Base-by-base conservation (phyloP, 1,140 invertebrate genomes). In the Sitophilus oryzae region DNA sequence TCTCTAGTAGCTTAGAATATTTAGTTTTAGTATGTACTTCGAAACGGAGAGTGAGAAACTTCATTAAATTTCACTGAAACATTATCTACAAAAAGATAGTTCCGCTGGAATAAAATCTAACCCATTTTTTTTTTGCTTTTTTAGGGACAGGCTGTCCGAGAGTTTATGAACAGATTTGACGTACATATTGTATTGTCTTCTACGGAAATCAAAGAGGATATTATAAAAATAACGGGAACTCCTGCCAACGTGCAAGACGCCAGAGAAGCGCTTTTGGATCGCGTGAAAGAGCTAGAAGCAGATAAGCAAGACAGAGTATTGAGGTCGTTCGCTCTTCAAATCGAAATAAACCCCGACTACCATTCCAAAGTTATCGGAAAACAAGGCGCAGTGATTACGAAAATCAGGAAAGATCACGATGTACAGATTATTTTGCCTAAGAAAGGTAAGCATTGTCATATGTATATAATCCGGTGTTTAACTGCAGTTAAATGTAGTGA, bases 391-490 rank as follows among this genome's bases (percentile, higher is more conserved):
- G 86, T 90, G 30, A 91, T 94, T 56, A 86, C 80, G 5, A 91
- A 92, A 71, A 88, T 96, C 61, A 81, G 91, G 41, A 79, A 80
- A 30, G 85, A 91, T 66, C 84, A 89, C 70, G 85, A 91, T 68
- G 94, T 97, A 16, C 89, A 93, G 73, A 93, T 98, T 55, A 91
- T 90, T 72, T 84, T 97, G 59, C 92, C 92, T 5, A 87, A 88
- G 47, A 85, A 85, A 59, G 86, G 67, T 64, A 45, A 46, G 59
- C 25, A n/a, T n/a, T n/a, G n/a, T n/a, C n/a, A n/a, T n/a, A n/a
- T n/a, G n/a, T n/a, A n/a, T n/a, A n/a, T n/a, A n/a, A n/a, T n/a
- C n/a, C n/a, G n/a, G n/a, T n/a, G n/a, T n/a, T n/a, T n/a, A n/a
- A n/a, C n/a, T n/a, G n/a, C n/a, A n/a, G n/a, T n/a, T n/a, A n/a